phyloP scores from a whole-genome alignment of 2,797 vertebrate genomes.

The Molossus alvarezi region DNA sequence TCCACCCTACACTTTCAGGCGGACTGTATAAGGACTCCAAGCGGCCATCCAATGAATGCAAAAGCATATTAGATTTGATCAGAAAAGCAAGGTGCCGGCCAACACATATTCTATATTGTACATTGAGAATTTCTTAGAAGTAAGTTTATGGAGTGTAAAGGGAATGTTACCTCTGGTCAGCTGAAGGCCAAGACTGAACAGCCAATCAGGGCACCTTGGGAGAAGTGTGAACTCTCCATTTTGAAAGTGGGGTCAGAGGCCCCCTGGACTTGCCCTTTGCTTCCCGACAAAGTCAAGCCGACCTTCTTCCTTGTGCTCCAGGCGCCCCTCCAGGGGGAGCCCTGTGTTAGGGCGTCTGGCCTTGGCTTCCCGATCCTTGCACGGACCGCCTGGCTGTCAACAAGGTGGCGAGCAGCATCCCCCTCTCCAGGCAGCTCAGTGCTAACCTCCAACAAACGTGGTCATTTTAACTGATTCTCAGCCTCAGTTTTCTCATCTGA shows the following conservation, averaged over 20 bases:
- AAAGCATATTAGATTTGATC: neutral
- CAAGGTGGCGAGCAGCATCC: neutral
- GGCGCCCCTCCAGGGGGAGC: neutral
- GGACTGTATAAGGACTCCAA: neutral
- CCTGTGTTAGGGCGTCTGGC: neutral
- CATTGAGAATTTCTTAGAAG: neutral
- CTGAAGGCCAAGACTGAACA: neutral
- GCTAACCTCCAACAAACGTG: neutral
- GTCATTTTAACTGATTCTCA: neutral
- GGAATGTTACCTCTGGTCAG: neutral
- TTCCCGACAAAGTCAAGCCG: neutral
- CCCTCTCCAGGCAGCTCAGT: neutral
- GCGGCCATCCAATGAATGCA: neutral
- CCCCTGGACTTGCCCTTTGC: neutral
- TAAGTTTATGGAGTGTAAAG: neutral
- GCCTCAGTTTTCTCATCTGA: neutral
- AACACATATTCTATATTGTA: neutral
- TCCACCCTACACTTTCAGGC: neutral
- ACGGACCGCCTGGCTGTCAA: neutral
- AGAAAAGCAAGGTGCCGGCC: neutral
- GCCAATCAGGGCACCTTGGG: neutral
- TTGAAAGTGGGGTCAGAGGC: neutral
- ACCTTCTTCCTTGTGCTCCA: neutral
- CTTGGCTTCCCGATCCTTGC: neutral
- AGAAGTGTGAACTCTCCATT: neutral